Evolutionary conservation across 2,113 vertebrate species (phyloP).

Genomic region (Cyprinodon tularosa): DNA sequence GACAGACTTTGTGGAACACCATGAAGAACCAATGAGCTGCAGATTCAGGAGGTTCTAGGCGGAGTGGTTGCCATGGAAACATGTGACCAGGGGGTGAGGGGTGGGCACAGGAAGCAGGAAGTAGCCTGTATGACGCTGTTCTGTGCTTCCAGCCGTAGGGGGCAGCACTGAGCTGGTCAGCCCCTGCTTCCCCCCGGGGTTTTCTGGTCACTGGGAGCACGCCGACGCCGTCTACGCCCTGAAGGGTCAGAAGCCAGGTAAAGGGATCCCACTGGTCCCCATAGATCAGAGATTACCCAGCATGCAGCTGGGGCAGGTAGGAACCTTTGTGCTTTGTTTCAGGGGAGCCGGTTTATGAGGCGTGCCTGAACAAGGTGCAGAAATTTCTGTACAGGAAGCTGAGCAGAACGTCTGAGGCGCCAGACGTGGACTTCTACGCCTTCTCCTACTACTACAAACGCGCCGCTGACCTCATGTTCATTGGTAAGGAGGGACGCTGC

Average conservation of each 20-base stretch:
- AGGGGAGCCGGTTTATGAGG: slow-evolving; percentile 82
- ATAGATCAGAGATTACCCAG: not conserved
- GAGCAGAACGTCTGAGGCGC: slow-evolving; percentile 76
- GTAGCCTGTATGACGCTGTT: not conserved
- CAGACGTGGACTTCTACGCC: slow-evolving; percentile 86
- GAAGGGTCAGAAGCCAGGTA: slow-evolving; percentile 90
- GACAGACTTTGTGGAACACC: too few relatives aligned
- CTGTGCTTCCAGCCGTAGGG: slow-evolving; percentile 69
- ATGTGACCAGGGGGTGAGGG: too few relatives aligned
- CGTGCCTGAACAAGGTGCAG: slow-evolving; percentile 84
- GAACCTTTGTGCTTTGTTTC: slow-evolving; percentile 40
- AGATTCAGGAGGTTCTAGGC: too few relatives aligned
- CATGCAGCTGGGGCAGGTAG: not conserved
- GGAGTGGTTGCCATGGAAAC: too few relatives aligned
- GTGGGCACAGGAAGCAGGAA: not conserved
- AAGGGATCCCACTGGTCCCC: not conserved
- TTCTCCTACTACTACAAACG: slow-evolving; percentile 95
- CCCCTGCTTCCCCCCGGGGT: slow-evolving; percentile 87
- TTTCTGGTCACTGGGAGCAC: slow-evolving; percentile 86
- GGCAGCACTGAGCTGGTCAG: slow-evolving; percentile 85
- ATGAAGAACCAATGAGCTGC: too few relatives aligned
- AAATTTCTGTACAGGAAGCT: slow-evolving; percentile 86
- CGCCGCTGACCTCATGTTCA: slow-evolving; percentile 84
- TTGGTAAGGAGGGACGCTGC: slow-evolving; percentile 75
- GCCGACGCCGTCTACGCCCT: slow-evolving; percentile 86